A percentile compares a stretch with the other conserved stretches of the same genome.
Conservation (phyloP, 2,797 vertebrate genomes). For the Pseudochirops cupreus region DNA sequence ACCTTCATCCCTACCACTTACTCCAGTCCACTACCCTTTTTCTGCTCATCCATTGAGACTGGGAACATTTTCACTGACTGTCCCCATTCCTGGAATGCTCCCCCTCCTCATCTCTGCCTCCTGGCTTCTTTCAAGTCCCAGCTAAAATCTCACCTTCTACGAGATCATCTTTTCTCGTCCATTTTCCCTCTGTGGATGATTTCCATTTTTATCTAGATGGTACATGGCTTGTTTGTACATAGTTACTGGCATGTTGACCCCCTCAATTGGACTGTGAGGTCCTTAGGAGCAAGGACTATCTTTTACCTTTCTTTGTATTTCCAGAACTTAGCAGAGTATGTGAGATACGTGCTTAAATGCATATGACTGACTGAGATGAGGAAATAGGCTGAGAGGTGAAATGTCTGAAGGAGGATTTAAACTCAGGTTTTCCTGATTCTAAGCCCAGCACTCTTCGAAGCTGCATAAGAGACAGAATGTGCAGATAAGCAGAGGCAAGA, state of each 20-base stretch:
- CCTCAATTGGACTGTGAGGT: background rate
- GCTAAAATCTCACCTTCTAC: background rate
- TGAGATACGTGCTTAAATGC: background rate
- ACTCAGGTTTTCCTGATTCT: background rate
- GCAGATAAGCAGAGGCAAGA: background rate
- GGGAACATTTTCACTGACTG: background rate
- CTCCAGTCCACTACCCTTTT: background rate
- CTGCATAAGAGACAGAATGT: background rate
- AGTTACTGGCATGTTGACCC: background rate
- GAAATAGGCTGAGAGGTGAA: background rate
- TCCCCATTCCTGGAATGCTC: background rate
- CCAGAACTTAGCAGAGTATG: background rate
- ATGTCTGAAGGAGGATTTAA: background rate
- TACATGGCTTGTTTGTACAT: background rate
- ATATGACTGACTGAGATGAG: background rate
- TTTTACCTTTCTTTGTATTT: background rate
- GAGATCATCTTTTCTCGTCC: background rate
- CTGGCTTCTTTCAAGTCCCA: background rate
- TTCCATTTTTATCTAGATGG: background rate
- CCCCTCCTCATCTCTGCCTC: background rate
- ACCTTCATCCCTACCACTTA: background rate
- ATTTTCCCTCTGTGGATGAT: background rate
- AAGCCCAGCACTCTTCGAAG: background rate
- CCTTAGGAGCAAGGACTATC: background rate
- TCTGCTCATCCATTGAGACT: background rate